Conservation (phyloP, 2,797 vertebrate species). For the Natrix natrix region DNA sequence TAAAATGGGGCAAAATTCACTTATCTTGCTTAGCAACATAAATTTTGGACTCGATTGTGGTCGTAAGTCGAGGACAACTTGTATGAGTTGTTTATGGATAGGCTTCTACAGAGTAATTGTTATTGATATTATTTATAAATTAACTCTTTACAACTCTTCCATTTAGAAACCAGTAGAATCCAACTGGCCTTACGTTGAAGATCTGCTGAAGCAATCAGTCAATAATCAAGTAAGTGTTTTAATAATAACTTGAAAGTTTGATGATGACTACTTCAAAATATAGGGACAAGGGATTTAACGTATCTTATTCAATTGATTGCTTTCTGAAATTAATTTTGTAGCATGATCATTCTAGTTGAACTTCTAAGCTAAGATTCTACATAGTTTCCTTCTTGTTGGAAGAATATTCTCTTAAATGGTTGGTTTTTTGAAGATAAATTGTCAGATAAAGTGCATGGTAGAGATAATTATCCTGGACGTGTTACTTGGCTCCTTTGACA, state of each 20-base stretch:
- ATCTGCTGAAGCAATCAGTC: slow-evolving; percentile 84
- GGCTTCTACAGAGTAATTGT: not conserved
- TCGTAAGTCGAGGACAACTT: not conserved
- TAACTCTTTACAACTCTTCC: slow-evolving; percentile 32
- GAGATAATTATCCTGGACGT: slow-evolving; percentile 68
- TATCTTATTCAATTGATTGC: slow-evolving; percentile 30
- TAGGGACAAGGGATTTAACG: slow-evolving; percentile 28
- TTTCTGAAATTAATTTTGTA: slow-evolving; percentile 55
- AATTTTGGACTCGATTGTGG: not conserved
- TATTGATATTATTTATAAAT: slow-evolving; percentile 6
- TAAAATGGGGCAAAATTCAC: not conserved
- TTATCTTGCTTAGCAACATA: too few species aligned
- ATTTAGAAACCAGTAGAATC: slow-evolving; percentile 81
- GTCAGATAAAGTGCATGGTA: slow-evolving; percentile 63
- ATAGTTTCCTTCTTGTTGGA: slow-evolving; percentile 55
- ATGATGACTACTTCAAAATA: slow-evolving; percentile 40
- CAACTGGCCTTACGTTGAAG: slow-evolving; percentile 89
- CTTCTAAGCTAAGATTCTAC: slow-evolving; percentile 36
- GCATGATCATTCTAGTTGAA: slow-evolving; percentile 41
- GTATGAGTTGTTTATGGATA: not conserved
- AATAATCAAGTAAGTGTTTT: slow-evolving; percentile 78
- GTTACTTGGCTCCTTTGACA: slow-evolving; percentile 64
- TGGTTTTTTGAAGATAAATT: slow-evolving; percentile 65
- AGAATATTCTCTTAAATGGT: slow-evolving; percentile 59
- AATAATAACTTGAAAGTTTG: slow-evolving; percentile 26